Evolutionary conservation across 1,140 invertebrate genomes (phyloP).

Genomic region (Pogonomyrmex californicus): DNA sequence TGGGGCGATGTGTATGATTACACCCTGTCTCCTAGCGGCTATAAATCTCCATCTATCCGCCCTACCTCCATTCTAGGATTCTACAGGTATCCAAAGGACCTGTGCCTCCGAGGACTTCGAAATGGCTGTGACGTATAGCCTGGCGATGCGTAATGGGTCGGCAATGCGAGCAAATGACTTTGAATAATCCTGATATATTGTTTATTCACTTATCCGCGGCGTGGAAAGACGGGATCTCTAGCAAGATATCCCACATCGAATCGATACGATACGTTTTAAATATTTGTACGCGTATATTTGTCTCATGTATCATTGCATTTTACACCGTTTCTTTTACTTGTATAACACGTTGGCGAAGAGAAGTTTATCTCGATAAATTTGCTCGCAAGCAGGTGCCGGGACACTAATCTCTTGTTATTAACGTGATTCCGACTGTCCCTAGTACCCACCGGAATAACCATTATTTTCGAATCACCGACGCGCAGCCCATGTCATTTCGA

Average conservation of each 20-base stretch:
- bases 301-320: background rate
- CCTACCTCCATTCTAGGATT: constrained; percentile 70
- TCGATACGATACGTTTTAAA: background rate
- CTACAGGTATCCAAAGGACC: constrained; percentile 75
- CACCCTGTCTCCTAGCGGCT: constrained; percentile 84
- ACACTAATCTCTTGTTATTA: constrained; percentile 70
- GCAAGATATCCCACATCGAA: constrained; percentile 20
- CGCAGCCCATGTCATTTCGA: constrained; percentile 71
- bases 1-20: constrained; percentile 86
- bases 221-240: constrained; percentile 52
- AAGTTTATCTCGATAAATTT: constrained; percentile 4
- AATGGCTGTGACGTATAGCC: constrained; percentile 71
- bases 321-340: background rate
- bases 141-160: constrained; percentile 69
- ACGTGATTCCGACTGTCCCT: constrained; percentile 62
- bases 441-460: constrained; percentile 60
- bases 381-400: constrained; percentile 31
- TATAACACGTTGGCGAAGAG: constrained; percentile 4
- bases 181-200: constrained; percentile 74
- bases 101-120: constrained; percentile 69
- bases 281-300: background rate
- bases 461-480: constrained; percentile 70
- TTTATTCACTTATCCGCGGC: constrained; percentile 60
- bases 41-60: constrained; percentile 82
- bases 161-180: constrained; percentile 66